phyloP scores from a whole-genome alignment of 2,797 vertebrate species.

The Hephaestus fuliginosus region DNA sequence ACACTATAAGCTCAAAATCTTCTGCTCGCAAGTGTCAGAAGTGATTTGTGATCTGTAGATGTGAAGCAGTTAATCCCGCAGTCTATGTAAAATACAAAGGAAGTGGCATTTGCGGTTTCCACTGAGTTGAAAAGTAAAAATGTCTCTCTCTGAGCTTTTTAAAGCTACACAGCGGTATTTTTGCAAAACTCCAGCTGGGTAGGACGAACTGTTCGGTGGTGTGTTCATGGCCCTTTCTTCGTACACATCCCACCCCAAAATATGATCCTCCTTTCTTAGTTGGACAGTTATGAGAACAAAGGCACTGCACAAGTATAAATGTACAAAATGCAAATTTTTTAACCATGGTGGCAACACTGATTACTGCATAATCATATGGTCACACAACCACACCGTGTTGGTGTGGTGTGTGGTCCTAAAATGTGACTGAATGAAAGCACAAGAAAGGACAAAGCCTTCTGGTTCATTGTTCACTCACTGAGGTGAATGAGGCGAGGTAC shows the following conservation, averaged over 20 bases:
- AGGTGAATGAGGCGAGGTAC: background rate
- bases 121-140: background rate
- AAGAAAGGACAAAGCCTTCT: too few species aligned
- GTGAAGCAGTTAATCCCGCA: background rate
- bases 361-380: too few species aligned
- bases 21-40: background rate
- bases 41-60: background rate
- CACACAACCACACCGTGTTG: too few species aligned
- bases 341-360: too few species aligned
- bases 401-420: too few species aligned
- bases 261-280: too few species aligned
- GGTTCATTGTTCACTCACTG: background rate
- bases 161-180: background rate
- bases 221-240: too few species aligned
- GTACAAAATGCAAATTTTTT: background rate
- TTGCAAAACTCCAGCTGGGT: background rate
- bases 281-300: too few species aligned
- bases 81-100: background rate
- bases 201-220: too few species aligned
- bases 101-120: slow-evolving; percentile 10
- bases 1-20: background rate
- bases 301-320: too few species aligned
- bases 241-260: too few species aligned
- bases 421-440: too few species aligned
- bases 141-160: background rate